Conservation (phyloP, 2,797 vertebrate species). For the Darevskia mixta region DNA sequence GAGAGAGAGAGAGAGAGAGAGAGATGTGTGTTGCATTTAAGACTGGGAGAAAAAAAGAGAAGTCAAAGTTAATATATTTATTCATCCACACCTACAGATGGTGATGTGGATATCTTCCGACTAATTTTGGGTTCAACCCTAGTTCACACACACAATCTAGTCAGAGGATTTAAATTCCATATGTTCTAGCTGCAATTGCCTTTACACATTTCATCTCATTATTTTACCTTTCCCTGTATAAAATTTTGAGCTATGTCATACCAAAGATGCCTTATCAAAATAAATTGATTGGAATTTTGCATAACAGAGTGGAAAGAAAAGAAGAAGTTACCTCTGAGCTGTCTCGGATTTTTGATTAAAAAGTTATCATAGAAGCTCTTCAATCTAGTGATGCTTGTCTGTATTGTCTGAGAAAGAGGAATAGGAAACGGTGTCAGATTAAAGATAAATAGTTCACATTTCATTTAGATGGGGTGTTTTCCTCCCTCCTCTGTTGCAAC, state of each 20-base stretch:
- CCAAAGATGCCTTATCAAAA: constrained; percentile 32
- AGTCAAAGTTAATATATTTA: no score
- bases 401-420: constrained; percentile 13
- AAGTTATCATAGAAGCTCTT: constrained; percentile 14
- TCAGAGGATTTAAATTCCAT: not conserved
- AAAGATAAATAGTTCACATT: constrained; percentile 24
- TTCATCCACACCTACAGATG: not conserved
- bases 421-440: constrained; percentile 1
- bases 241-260: constrained; percentile 27
- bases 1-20: no score
- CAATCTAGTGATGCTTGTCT: not conserved
- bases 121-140: not conserved
- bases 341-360: constrained; percentile 42
- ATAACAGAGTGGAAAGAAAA: constrained; percentile 8
- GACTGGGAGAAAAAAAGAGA: not conserved
- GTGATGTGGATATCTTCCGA: not conserved
- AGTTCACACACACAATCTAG: not conserved
- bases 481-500: not conserved
- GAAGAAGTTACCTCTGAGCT: constrained; percentile 29
- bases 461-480: constrained; percentile 13
- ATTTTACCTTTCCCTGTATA: constrained; percentile 32
- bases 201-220: constrained; percentile 33
- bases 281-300: constrained; percentile 39
- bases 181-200: constrained; percentile 26
- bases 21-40: not conserved